phyloP scores from a whole-genome alignment of 1,140 invertebrate species.

The Bombus cullumanus region DNA sequence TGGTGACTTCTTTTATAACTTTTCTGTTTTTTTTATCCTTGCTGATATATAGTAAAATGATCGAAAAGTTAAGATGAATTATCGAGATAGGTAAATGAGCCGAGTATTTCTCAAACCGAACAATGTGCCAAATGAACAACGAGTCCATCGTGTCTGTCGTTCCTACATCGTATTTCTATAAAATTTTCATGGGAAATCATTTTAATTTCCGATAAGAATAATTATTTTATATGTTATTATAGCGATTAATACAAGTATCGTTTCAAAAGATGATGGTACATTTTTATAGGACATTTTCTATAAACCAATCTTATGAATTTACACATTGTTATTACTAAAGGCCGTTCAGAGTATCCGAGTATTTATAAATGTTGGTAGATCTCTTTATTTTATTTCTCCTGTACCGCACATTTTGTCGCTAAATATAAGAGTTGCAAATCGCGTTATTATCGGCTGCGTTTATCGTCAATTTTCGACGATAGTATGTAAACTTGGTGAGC shows the following conservation, averaged over 20 bases:
- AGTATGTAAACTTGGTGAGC: neutral
- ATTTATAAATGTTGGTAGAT: neutral
- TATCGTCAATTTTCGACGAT: neutral
- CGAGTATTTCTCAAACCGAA: neutral
- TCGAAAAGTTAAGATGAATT: neutral
- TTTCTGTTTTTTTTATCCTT: no score
- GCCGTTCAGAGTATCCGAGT: neutral
- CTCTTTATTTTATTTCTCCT: neutral
- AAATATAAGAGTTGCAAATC: neutral
- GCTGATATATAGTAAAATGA: accelerated
- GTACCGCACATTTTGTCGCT: neutral
- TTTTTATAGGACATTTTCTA: no score
- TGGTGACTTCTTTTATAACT: no score
- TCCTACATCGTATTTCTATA: neutral
- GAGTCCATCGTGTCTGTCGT: neutral
- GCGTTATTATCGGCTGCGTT: neutral
- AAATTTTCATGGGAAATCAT: neutral
- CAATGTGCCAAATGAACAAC: no score
- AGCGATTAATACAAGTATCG: no score
- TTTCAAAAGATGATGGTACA: no score
- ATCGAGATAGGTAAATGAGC: no score
- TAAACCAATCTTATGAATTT: no score
- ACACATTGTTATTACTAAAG: no score
- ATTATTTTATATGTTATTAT: neutral
- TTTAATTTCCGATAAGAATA: neutral